Evolutionary conservation across 2,888 invertebrate species (phyloP).

Genomic region (Caenorhabditis becei): DNA sequence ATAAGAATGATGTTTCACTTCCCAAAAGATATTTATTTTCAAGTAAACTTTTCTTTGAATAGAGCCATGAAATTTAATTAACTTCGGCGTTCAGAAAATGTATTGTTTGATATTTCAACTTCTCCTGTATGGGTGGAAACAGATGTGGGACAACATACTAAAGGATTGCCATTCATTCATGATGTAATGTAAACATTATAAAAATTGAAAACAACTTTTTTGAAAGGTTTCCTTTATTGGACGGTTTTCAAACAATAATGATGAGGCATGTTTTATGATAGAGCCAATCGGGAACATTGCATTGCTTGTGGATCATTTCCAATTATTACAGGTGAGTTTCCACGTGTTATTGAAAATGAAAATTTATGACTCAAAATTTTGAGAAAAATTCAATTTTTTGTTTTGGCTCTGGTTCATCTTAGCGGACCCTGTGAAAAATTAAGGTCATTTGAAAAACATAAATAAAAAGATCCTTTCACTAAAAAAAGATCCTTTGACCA

Average conservation of each 20-base stretch:
- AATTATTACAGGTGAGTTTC: slow-evolving; percentile 71
- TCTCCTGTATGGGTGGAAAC: slow-evolving; percentile 77
- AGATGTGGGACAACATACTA: slow-evolving; percentile 67
- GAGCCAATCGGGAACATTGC: slow-evolving; percentile 73
- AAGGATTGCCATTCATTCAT: slow-evolving; percentile 69
- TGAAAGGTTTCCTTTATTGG: slow-evolving; percentile 64
- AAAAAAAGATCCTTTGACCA: too few relatives aligned
- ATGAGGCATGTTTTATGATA: slow-evolving; percentile 61
- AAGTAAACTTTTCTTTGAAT: too few relatives aligned
- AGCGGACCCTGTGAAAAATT: too few relatives aligned
- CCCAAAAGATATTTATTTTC: too few relatives aligned
- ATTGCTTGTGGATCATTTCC: slow-evolving; percentile 79
- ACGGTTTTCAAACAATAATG: slow-evolving; percentile 54
- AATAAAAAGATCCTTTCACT: too few relatives aligned
- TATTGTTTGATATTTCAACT: slow-evolving; percentile 62
- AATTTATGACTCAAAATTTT: too few relatives aligned
- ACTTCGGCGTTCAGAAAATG: slow-evolving; percentile 54
- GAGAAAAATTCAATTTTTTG: slow-evolving; percentile 3
- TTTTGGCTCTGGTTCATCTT: too few relatives aligned
- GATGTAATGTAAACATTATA: too few relatives aligned
- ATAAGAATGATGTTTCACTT: too few relatives aligned
- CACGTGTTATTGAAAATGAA: too few relatives aligned
- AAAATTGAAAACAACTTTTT: not conserved
- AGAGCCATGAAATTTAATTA: too few relatives aligned
- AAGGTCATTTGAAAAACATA: too few relatives aligned